Evolutionary conservation across 2,113 vertebrate species (phyloP), one percentile per base, ranked within the genome.

Genomic region (Grallaria varia): DNA sequence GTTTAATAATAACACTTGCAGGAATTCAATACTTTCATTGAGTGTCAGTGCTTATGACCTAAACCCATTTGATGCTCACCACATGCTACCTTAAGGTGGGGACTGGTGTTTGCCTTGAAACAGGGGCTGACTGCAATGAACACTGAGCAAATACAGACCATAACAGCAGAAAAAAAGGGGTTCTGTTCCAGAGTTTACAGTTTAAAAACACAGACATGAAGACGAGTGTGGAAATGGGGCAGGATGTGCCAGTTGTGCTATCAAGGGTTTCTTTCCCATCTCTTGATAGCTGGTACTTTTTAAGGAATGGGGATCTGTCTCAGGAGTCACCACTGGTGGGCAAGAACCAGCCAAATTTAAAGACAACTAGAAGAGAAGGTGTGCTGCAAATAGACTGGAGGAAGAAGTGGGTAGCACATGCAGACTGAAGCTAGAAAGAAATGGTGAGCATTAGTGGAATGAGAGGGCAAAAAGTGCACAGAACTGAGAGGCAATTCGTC

Each of bases 31-130:
- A 55, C 13, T 62, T 77, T 14, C 22, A 45, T 47, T 0, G 0
- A 85, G 31, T 0, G 0, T 39, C 0, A 0, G 4, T 74, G 59
- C 50, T 84, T 73, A 87, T 17, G 31, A 49, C 10, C 74, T 89
- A 92, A 84, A 63, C 49, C 25, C 0, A 1, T 28, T 84, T 40
- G 52, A 35, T 45, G 58, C 28, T 71, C 24, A 31, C 14, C 17
- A 72, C 22, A 15, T 64, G 31, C 31, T 35, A 35, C 23, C 12
- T 50, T 50, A 19, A n/a, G 4, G 11, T 60, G 28, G 15, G 22
- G 10, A 31, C 39, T 25, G 40, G 19, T 14, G 9, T 67, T 93
- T 80, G 35, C 39, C 42, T 64, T 12, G 28, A 45, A 84, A 63
- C 8, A 59, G 44, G 7, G 23, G 13, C n/a, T 55, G 45, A 35